Evolutionary conservation across 2,797 vertebrate genomes (phyloP), one percentile per base, ranked within the genome.

Genomic region (Crenuchus spilurus): DNA sequence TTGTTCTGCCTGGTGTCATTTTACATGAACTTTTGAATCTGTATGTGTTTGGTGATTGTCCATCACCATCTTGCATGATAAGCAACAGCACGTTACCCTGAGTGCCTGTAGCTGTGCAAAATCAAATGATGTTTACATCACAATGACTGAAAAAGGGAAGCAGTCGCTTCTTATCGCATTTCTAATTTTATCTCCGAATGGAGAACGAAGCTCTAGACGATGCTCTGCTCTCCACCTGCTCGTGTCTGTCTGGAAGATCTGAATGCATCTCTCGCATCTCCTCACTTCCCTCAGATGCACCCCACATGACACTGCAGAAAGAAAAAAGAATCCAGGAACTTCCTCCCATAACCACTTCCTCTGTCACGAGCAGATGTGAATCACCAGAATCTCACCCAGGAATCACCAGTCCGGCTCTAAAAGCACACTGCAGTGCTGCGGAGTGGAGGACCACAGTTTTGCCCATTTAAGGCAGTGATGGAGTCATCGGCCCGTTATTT

Each of bases 401-500:
- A 66, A 70, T 74, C 70, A 63, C 37, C 31, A 57, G 7, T 58
- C 39, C 79, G 22, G 9, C 2, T 54, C 69, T 58, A 74, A 79
- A 79, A 79, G 71, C 20, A 14, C 35, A 28, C 5, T 2, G 35
- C 35, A 28, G 3, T 2, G 35, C 41, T 14, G 6, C 37, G 39
- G 28, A 10, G 8, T 51, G 31, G 4, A 41, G 7, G 13, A 61
- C 80, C 80, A 77, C 71, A 77, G 83, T 86, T 84, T 70, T 91
- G 85, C 70, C 92, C 91, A 89, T 94, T 89, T 94, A 93, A 88
- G 93, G 92, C 89, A 87, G 79, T 57, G 73, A 66, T 51, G 55
- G 65, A 52, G 70, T 60, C 67, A 61, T 71, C 70, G 30, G 67
- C 76, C 83, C 86, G 83, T 87, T 83, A 86, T 88, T 91, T 91